phyloP scores from a whole-genome alignment of 2,888 invertebrate genomes.

The Yponomeuta sedellus region DNA sequence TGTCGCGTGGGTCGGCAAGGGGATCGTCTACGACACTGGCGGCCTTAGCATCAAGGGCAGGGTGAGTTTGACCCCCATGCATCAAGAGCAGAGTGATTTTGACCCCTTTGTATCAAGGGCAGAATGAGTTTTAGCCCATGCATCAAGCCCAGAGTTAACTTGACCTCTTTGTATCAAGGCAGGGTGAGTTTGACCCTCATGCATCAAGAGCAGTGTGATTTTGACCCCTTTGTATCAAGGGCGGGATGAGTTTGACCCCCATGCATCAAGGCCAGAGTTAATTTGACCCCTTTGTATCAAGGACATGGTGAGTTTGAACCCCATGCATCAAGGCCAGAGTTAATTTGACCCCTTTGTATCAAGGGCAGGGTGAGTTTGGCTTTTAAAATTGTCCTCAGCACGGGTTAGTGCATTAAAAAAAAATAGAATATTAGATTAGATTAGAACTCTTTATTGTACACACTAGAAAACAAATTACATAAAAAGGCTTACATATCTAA shows the following conservation, averaged over 20 bases:
- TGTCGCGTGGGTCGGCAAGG: slow-evolving; percentile 94
- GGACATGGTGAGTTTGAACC: slow-evolving; percentile 78
- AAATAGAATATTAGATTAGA: no score
- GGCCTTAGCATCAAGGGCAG: slow-evolving; percentile 94
- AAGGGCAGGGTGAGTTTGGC: no score
- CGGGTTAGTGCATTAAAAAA: no score
- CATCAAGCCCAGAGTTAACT: slow-evolving; percentile 78
- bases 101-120: slow-evolving; percentile 86
- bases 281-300: slow-evolving; percentile 17
- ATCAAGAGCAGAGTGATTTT: background rate
- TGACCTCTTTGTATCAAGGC: background rate
- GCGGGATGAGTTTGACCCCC: slow-evolving; percentile 25
- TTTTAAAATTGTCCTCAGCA: no score
- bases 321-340: slow-evolving; percentile 93
- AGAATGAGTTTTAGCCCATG: slow-evolving; percentile 71
- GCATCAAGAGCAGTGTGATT: slow-evolving; percentile 89
- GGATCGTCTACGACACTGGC: slow-evolving; percentile 96
- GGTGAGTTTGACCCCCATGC: slow-evolving; percentile 53
- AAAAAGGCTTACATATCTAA: no score
- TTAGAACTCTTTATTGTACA: no score
- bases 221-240: background rate
- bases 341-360: slow-evolving; percentile 29
- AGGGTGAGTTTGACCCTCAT: slow-evolving; percentile 58
- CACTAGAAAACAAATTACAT: no score
- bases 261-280: slow-evolving; percentile 88